Percentiles rank a stretch among this genome's conserved stretches.
Conservation (phyloP, 2,797 vertebrate species). For the Cichlasoma orientale region DNA sequence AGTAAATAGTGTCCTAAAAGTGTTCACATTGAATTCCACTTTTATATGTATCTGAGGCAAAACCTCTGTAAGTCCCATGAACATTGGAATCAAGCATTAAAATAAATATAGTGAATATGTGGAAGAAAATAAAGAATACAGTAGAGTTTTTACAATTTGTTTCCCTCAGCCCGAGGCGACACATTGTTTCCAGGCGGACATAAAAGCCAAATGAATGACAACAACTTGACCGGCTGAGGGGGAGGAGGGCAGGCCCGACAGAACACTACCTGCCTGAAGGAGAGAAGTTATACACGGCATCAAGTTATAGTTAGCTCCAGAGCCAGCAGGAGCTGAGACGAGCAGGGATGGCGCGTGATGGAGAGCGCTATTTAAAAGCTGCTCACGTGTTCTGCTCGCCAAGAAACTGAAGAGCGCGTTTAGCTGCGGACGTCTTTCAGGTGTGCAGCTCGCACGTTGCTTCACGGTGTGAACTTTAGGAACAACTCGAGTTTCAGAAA, state of each 20-base stretch:
- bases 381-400: conserved; percentile 37
- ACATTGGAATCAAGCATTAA: neutral
- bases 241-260: conserved; percentile 33
- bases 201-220: conserved; percentile 27
- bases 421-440: conserved; percentile 26
- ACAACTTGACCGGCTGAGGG: conserved; percentile 29
- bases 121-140: neutral
- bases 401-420: conserved; percentile 20
- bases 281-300: conserved; percentile 20
- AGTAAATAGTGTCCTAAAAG: neutral
- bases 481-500: neutral
- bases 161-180: conserved; percentile 28
- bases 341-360: conserved; percentile 10
- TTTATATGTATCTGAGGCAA: neutral
- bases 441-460: neutral
- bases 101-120: conserved; percentile 4
- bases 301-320: conserved; percentile 38
- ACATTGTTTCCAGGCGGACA: conserved; percentile 21
- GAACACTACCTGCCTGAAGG: conserved; percentile 32
- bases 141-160: neutral
- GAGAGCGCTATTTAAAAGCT: conserved; percentile 33
- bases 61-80: neutral
- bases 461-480: neutral
- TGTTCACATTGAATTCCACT: neutral
- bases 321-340: conserved; percentile 28